Base-by-base conservation (phyloP, 2,113 vertebrate genomes). In the Hipposideros armiger region DNA sequence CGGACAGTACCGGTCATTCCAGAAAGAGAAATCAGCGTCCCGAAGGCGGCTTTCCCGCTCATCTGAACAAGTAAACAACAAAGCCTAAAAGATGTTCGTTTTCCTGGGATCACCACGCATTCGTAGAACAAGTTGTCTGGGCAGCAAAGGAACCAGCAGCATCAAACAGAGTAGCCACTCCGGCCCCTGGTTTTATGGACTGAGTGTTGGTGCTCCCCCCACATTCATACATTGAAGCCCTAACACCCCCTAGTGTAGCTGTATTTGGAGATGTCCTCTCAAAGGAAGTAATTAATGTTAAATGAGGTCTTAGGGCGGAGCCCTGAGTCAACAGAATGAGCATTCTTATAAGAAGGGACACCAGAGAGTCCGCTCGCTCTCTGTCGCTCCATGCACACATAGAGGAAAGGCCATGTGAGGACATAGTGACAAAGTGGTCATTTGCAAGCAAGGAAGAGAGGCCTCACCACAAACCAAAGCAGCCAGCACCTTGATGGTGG, bases 401-500 rank as follows among this genome's bases (percentile, higher is more conserved):
- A 32, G 3, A 74, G 40, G 10, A 40, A 24, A 74, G 40, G 47
- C 32, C 22, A 19, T 0, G 3, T 10, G 19, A 50, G n/a, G 62
- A 66, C 22, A 9, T 7, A 19, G 52, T 1, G 16, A 36, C 26
- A 73, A 26, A 74, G 42, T 4, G 9, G 54, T n/a, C 7, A 0
- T 4, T 0, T 0, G 26, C n/a, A 19, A 20, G 52, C 28, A 69
- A 56, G 32, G 50, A 67, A 67, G 50, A 69, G 42, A 82, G 22
- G 11, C 40, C 28, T 45, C 22, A 26, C 22, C 26, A 14, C 11
- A 81, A 67, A 40, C 19, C 4, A 8, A 13, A 13, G 5, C 4
- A 0, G 1, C 70, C 7, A 4, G 52, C 7, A 6, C 70, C 45
- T 16, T 3, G 16, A 7, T 19, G 69, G 56, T n/a, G 13, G 14